A percentile compares a stretch with the other conserved stretches of the same genome.
Conservation (phyloP, 2,797 vertebrate genomes). For the Periparus ater region DNA sequence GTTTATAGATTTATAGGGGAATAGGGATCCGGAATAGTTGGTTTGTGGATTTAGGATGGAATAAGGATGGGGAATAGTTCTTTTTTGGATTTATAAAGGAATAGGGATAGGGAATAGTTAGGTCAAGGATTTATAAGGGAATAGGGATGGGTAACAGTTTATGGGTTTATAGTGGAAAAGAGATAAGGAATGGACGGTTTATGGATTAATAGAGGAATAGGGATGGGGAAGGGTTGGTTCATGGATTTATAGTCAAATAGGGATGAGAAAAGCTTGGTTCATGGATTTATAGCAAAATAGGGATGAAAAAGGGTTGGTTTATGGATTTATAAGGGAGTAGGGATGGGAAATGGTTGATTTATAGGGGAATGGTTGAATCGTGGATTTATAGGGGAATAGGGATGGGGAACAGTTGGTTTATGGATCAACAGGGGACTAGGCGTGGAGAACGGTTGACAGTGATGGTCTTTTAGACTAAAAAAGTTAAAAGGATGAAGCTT, state of each 20-base stretch:
- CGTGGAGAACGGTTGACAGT: neutral
- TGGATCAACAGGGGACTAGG: neutral
- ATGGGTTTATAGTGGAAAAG: neutral
- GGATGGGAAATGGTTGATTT: neutral
- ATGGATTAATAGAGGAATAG: neutral
- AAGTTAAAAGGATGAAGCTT: neutral
- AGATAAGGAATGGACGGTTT: neutral
- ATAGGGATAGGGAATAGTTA: neutral
- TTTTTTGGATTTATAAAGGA: neutral
- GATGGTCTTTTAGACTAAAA: neutral
- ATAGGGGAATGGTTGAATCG: fast-evolving
- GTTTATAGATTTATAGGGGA: neutral
- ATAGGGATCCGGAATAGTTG: neutral
- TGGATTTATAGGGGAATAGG: neutral
- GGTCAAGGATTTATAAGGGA: neutral
- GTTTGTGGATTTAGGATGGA: neutral
- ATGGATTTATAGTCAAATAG: neutral
- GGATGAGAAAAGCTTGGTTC: neutral
- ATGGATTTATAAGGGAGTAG: neutral
- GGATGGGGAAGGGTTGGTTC: neutral
- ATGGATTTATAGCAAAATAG: neutral
- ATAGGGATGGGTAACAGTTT: neutral
- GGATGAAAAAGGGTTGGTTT: neutral
- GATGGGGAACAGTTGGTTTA: fast-evolving
- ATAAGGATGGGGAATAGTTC: neutral